Conservation (phyloP, 92 coral and sea anemone genomes). For the Paragorgia papillata region DNA sequence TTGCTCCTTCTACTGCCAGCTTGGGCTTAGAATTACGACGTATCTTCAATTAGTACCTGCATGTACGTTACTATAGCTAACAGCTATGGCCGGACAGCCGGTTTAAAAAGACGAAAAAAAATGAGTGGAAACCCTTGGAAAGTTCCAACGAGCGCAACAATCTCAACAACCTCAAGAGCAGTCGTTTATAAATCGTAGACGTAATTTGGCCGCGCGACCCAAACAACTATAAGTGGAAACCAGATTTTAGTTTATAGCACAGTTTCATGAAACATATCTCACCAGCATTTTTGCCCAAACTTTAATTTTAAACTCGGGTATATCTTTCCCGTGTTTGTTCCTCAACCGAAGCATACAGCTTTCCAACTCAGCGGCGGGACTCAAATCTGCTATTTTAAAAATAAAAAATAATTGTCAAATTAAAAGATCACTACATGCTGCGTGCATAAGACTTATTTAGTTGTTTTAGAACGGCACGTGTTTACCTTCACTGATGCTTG, state of each 20-base stretch:
- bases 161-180: too few species aligned
- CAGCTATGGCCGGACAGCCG: too few species aligned
- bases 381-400: too few species aligned
- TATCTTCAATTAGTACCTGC: background rate
- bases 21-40: background rate
- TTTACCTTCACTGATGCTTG: background rate
- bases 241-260: background rate
- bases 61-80: background rate
- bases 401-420: background rate
- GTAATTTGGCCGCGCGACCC: background rate
- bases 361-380: too few species aligned
- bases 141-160: too few species aligned
- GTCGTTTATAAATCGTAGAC: too few species aligned
- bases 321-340: background rate
- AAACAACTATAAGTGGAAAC: background rate
- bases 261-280: background rate
- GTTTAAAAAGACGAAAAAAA: too few species aligned
- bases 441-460: too few species aligned
- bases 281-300: conserved; percentile 24
- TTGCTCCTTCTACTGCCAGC: background rate
- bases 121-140: too few species aligned
- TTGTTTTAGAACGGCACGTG: background rate
- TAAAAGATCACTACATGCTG: background rate
- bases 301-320: background rate
- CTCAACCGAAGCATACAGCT: background rate